Evolutionary conservation across 2,113 vertebrate species (phyloP).

Genomic region (Myrmophylax atrothorax): DNA sequence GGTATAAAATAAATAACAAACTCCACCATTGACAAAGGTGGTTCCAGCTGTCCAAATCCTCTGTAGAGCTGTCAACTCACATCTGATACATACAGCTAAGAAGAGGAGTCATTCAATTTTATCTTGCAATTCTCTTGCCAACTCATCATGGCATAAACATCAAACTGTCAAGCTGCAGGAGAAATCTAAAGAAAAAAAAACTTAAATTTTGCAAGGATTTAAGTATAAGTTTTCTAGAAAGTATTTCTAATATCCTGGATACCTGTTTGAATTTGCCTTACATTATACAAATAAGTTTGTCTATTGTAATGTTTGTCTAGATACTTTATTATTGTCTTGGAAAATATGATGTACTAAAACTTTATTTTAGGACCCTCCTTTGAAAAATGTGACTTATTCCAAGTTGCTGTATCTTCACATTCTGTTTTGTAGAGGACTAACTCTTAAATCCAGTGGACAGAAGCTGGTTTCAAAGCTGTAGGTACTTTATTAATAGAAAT

Average conservation of each 20-base stretch:
- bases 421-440: background rate
- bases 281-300: background rate
- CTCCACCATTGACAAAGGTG: background rate
- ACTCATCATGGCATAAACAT: background rate
- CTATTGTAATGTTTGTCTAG: background rate
- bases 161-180: background rate
- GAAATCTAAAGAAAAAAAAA: background rate
- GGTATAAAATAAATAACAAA: background rate
- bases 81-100: background rate
- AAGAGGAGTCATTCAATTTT: background rate
- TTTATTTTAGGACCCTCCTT: background rate
- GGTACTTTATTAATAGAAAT: background rate
- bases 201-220: background rate
- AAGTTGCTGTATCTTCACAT: background rate
- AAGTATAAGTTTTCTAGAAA: background rate
- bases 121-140: background rate
- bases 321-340: background rate
- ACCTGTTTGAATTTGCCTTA: background rate
- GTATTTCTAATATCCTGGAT: background rate
- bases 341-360: background rate
- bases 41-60: background rate
- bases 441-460: background rate
- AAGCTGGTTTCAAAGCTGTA: background rate
- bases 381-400: background rate
- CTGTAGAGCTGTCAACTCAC: background rate